Conservation (phyloP, 2,797 vertebrate species). For the Pseudochirops cupreus region DNA sequence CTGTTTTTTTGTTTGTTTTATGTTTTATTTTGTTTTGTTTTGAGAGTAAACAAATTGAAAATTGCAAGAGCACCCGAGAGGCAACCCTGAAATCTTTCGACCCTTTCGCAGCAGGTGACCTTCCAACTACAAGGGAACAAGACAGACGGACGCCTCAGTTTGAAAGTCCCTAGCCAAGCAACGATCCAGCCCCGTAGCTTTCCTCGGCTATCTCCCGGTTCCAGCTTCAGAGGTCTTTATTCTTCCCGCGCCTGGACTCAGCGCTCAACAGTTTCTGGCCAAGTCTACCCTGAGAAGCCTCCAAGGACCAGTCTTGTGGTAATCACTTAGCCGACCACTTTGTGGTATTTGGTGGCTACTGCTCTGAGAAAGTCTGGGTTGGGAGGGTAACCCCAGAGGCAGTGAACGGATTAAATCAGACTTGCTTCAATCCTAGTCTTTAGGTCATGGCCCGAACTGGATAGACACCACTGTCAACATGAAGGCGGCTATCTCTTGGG, state of each 20-base stretch:
- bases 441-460: constrained; percentile 72
- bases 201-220: not conserved
- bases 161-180: not conserved
- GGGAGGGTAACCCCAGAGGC: not conserved
- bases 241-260: not conserved
- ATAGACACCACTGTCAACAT: constrained; percentile 69
- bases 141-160: not conserved
- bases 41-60: not conserved
- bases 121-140: not conserved
- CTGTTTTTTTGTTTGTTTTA: not conserved
- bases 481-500: constrained; percentile 77
- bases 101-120: not conserved
- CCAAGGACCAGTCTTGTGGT: not conserved
- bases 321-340: not conserved
- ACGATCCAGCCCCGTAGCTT: not conserved
- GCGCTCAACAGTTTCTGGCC: not conserved
- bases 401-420: not conserved
- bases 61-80: not conserved
- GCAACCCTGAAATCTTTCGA: not conserved
- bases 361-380: not conserved
- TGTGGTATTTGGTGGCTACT: not conserved
- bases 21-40: not conserved
- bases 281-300: not conserved
- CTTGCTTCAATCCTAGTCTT: not conserved
- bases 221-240: not conserved